Evolutionary conservation across 2,888 invertebrate species (phyloP), one percentile per base, ranked within the genome.

Genomic region (Lingula anatina): DNA sequence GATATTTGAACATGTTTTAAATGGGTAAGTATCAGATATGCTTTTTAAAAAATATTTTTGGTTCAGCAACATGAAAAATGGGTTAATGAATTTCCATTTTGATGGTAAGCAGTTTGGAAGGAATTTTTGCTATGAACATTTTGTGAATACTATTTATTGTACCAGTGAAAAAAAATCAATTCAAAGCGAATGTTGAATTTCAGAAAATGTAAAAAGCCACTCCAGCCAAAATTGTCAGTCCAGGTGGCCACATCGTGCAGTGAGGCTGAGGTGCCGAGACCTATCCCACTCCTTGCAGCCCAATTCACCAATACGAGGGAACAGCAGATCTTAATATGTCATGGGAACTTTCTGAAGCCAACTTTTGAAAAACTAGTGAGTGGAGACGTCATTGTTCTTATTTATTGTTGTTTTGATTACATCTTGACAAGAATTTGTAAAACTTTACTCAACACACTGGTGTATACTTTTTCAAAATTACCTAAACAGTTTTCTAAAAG

Each of bases 1-100:
- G 75, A 79, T 89, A 48, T 93, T 89, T 73, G 82, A 85, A 45
- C 86, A 88, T 64, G 83, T 84, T 57, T 78, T 88, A 35, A 90
- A 89, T 77, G 89, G 88, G 83, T 86, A 73, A 79, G 81, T 63
- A 28, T 15, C n/a, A n/a, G n/a, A n/a, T 23, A 35, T 9, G 31
- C 15, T 18, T 41, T 39, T 0, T 9, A 31, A 18, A 39, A 9
- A 9, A 18, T 15, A 9, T 39, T 18, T 39, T 39, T 39, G 18
- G 18, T 39, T 18, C n/a, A n/a, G n/a, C n/a, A n/a, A n/a, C 36
- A 36, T n/a, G 9, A 38, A n/a, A 4, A 23, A 37, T 3, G 15
- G 5, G 23, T n/a, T n/a, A n/a, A n/a, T n/a, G n/a, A n/a, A n/a
- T n/a, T n/a, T n/a, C n/a, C n/a, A n/a, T n/a, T n/a, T n/a, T n/a